Percentiles rank a stretch among this genome's conserved stretches.
Evolutionary conservation across 2,113 vertebrate species (phyloP).

Genomic region (Carlito syrichta): DNA sequence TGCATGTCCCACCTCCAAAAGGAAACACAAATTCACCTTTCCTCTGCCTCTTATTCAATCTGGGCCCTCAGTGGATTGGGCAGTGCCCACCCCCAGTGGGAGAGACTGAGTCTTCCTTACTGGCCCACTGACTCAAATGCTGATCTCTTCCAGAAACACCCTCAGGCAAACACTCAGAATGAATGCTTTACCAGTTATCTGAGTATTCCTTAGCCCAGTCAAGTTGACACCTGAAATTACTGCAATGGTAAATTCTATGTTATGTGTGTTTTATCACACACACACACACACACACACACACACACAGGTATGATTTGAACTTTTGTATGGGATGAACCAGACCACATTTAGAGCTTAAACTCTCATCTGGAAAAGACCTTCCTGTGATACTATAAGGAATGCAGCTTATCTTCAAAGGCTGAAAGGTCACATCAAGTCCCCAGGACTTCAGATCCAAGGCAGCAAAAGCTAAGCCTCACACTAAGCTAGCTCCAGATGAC

Average conservation of each 20-base stretch:
- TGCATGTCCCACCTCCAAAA: not conserved
- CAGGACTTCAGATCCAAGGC: not conserved
- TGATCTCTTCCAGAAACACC: not conserved
- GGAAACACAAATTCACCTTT: not conserved
- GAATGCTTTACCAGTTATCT: not conserved
- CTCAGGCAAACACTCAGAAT: not conserved
- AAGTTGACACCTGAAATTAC: not conserved
- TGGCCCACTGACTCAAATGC: not conserved
- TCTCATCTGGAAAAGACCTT: not conserved
- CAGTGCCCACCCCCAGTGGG: not conserved
- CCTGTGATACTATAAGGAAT: not conserved
- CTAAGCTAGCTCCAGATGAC: not conserved
- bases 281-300: not conserved
- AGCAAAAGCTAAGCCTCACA: not conserved
- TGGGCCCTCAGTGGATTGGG: not conserved
- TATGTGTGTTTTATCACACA: not conserved
- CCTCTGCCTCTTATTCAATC: not conserved
- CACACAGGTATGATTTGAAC: not conserved
- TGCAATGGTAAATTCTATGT: not conserved
- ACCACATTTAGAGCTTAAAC: not conserved
- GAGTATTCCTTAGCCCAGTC: not conserved
- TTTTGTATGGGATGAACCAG: not conserved
- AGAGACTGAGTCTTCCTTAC: not conserved
- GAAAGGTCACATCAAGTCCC: not conserved
- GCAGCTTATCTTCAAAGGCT: not conserved